These are phyloP conservation scores for Phylloscopus trochiloides DNA, from an alignment of 2,113 vertebrate species.

Conservation along the genomic window DNA sequence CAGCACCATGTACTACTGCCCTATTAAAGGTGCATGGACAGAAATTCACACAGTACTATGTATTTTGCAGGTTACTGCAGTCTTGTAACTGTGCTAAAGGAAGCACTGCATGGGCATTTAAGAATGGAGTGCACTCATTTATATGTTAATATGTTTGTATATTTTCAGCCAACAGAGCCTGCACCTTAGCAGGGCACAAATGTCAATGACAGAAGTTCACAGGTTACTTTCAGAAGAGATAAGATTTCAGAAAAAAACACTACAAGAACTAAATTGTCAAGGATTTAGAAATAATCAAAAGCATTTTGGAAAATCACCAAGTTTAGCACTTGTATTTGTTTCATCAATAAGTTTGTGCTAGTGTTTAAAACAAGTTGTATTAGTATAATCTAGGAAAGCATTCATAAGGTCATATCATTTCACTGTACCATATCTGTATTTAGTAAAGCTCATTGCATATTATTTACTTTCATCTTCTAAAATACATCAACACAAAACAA, in stretches of 20 bases:
- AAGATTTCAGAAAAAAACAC: neutral
- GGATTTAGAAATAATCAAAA: neutral
- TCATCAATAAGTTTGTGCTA: neutral
- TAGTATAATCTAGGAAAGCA: neutral
- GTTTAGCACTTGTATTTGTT: neutral
- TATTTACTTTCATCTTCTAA: neutral
- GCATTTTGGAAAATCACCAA: neutral
- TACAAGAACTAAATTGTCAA: neutral
- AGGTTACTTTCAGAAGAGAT: neutral
- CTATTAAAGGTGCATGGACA: neutral
- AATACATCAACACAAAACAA: neutral
- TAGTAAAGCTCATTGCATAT: neutral
- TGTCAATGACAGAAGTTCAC: fast-evolving
- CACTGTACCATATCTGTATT: neutral
- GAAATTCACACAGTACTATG: neutral
- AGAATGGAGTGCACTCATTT: neutral
- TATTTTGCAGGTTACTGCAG: neutral
- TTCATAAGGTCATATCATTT: neutral
- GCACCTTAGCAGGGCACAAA: neutral
- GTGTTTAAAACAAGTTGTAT: neutral
- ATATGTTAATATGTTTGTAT: neutral
- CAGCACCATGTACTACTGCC: neutral
- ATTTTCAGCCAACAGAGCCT: neutral
- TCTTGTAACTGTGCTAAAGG: neutral
- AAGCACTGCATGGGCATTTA: neutral